Evolutionary conservation across 2,888 invertebrate species (phyloP).

Genomic region (Chloromyia formosa): DNA sequence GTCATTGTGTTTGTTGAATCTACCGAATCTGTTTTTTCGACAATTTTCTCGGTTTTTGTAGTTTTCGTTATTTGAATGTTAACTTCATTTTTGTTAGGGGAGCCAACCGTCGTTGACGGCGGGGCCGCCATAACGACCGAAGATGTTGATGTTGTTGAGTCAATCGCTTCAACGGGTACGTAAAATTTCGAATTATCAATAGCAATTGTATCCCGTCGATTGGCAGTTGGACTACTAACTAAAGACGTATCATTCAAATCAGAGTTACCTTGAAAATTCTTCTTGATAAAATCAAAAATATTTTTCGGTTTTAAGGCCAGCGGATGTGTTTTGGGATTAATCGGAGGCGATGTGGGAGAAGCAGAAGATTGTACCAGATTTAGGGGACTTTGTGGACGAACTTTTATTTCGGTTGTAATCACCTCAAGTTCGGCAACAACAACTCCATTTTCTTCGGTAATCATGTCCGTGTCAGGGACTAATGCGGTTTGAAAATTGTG

Average conservation of each 20-base stretch:
- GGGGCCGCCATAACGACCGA: neutral
- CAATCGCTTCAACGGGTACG: conserved; percentile 51
- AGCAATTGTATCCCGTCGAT: conserved; percentile 40
- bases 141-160: neutral
- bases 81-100: conserved; percentile 55
- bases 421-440: conserved; percentile 59
- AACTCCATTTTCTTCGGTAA: conserved; percentile 31
- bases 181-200: conserved; percentile 62
- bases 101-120: neutral
- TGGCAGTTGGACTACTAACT: neutral
- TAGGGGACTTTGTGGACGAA: conserved; percentile 56
- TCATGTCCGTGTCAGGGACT: neutral
- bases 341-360: conserved; percentile 47
- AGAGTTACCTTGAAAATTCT: conserved; percentile 58
- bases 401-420: conserved; percentile 61
- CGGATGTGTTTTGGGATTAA: conserved; percentile 47
- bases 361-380: conserved; percentile 54
- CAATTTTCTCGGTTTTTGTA: conserved; percentile 59
- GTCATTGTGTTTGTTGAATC: conserved; percentile 56
- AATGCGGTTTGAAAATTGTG: neutral
- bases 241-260: conserved; percentile 44
- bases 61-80: conserved; percentile 61
- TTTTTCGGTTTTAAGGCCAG: conserved; percentile 58
- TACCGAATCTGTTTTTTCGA: conserved; percentile 56
- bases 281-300: conserved; percentile 63